These are phyloP conservation scores for Myotis yumanensis DNA, from an alignment of 2,113 vertebrate genomes.

Conservation along the genomic window DNA sequence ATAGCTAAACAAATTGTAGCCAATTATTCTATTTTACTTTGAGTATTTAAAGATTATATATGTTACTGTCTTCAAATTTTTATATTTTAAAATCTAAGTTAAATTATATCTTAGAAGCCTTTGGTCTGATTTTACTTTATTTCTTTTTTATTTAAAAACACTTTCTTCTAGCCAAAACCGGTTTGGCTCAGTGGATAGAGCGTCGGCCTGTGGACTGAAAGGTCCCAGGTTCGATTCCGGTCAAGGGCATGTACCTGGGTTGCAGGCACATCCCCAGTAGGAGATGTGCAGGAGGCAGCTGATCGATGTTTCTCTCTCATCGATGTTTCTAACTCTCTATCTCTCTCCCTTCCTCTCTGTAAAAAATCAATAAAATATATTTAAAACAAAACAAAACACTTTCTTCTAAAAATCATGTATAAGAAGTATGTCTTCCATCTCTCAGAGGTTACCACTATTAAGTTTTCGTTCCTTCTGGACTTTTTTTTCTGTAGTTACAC, in stretches of 20 bases:
- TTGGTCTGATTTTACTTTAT: conserved; percentile 40
- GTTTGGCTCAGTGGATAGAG: no score
- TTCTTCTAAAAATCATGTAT: background rate
- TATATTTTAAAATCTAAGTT: conserved; percentile 22
- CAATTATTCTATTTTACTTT: background rate
- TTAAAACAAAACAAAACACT: no score
- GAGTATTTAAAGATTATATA: conserved; percentile 22
- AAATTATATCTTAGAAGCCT: background rate
- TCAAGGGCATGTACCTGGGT: no score
- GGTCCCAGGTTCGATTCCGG: no score
- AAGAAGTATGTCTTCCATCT: background rate
- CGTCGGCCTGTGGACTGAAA: no score
- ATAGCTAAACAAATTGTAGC: background rate
- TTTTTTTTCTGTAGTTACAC: background rate
- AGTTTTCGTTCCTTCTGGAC: background rate
- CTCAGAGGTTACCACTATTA: background rate
- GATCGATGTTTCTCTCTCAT: no score
- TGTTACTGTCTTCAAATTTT: background rate
- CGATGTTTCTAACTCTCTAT: no score
- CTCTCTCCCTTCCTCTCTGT: no score
- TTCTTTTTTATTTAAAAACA: conserved; percentile 2
- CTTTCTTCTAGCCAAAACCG: background rate
- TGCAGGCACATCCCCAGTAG: no score
- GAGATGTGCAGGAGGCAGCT: no score
- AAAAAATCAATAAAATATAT: no score